phyloP scores from a whole-genome alignment of 30 jellyfish, hydroid and myxozoan genomes.

The Morbakka virulenta region DNA sequence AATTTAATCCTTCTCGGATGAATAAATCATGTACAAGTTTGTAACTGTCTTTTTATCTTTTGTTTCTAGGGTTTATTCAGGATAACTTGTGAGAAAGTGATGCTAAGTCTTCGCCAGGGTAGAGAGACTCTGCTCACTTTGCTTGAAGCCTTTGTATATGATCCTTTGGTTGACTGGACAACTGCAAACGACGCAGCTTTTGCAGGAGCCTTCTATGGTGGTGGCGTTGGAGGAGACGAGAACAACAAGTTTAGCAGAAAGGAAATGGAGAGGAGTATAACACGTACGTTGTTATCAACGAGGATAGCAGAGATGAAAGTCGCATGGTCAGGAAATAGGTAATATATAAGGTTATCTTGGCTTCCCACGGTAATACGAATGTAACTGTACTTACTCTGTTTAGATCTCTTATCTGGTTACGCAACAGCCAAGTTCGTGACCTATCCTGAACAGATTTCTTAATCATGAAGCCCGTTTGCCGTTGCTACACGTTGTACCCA shows the following conservation, averaged over 20 bases:
- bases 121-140: constrained; percentile 94
- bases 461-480: too few species aligned
- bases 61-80: constrained; percentile 93
- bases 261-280: constrained; percentile 95
- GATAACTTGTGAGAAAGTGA: constrained; percentile 75
- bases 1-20: too few species aligned
- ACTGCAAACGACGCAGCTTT: constrained; percentile 97
- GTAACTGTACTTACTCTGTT: too few species aligned
- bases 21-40: too few species aligned
- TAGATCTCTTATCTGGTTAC: too few species aligned
- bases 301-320: constrained; percentile 96
- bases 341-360: constrained; percentile 8
- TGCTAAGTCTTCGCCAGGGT: constrained; percentile 90
- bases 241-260: constrained; percentile 74
- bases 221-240: constrained; percentile 92
- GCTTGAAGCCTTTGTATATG: constrained; percentile 97
- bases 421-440: too few species aligned
- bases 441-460: too few species aligned
- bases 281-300: constrained; percentile 89
- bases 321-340: constrained; percentile 90
- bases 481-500: too few species aligned
- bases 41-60: too few species aligned
- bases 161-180: constrained; percentile 99
- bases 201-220: constrained; percentile 99
- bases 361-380: too few species aligned